phyloP scores from a whole-genome alignment of 2,113 vertebrate genomes.

The Fukomys damarensis region DNA sequence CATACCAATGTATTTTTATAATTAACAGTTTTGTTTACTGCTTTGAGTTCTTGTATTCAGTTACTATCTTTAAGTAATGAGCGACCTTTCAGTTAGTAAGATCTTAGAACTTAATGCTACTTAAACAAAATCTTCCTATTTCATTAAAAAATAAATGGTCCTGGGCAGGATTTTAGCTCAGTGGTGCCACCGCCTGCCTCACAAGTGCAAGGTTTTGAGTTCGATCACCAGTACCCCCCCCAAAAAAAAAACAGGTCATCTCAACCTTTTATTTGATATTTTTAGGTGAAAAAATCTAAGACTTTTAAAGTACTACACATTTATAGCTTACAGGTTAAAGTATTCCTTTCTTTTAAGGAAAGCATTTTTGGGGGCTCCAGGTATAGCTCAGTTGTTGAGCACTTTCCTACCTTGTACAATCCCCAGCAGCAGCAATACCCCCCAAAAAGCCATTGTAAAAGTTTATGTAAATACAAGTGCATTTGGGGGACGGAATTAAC shows the following conservation, averaged over 20 bases:
- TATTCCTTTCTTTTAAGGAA: not conserved
- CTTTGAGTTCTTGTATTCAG: not conserved
- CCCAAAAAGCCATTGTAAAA: not conserved
- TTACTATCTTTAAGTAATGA: not conserved
- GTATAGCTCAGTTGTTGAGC: not conserved
- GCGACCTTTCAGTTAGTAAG: not conserved
- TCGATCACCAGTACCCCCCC: no score
- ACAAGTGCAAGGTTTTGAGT: no score
- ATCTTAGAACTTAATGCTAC: not conserved
- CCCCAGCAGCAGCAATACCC: not conserved
- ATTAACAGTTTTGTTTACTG: not conserved
- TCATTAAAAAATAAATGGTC: not conserved
- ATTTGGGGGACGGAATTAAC: not conserved
- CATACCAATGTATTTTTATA: not conserved
- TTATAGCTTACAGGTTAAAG: not conserved
- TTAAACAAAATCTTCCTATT: not conserved
- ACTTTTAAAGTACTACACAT: not conserved
- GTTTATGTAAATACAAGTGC: not conserved
- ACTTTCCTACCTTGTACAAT: not conserved
- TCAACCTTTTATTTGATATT: slow-evolving; percentile 35
- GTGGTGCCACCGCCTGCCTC: no score
- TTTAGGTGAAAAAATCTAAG: not conserved
- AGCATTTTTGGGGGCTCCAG: not conserved
- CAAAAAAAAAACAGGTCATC: no score
- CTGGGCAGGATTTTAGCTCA: no score